phyloP scores from a whole-genome alignment of 2,113 vertebrate genomes.

The Elanoides forficatus region DNA sequence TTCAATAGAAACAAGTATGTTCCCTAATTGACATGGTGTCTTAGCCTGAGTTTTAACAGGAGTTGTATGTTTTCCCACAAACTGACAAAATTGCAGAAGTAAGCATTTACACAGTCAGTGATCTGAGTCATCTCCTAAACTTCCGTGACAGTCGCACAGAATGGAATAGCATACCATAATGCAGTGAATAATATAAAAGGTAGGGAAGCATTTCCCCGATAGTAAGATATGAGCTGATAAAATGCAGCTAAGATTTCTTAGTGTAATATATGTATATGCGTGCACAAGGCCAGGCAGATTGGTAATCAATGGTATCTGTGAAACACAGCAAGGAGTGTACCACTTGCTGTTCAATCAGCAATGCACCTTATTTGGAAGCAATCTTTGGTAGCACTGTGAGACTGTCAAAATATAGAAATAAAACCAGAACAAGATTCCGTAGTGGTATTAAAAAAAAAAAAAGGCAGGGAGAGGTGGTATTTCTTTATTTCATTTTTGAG shows the following conservation, averaged over 20 bases:
- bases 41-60: neutral
- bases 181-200: neutral
- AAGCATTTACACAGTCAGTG: neutral
- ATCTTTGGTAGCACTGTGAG: neutral
- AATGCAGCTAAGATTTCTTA: neutral
- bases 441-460: neutral
- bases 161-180: neutral
- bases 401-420: neutral
- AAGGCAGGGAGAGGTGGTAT: accelerated
- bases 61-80: neutral
- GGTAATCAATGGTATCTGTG: neutral
- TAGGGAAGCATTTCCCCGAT: neutral
- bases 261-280: neutral
- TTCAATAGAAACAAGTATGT: neutral
- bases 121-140: neutral
- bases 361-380: neutral
- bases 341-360: neutral
- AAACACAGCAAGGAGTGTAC: neutral
- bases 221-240: neutral
- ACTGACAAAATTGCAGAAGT: neutral
- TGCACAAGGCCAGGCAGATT: neutral
- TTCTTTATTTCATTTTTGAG: neutral
- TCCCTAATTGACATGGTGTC: neutral
- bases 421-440: neutral
- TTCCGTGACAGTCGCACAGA: neutral